Percentiles rank a stretch among this genome's conserved stretches.
Conservation (phyloP, 2,888 invertebrate genomes). For the Pseudoips prasinana region DNA sequence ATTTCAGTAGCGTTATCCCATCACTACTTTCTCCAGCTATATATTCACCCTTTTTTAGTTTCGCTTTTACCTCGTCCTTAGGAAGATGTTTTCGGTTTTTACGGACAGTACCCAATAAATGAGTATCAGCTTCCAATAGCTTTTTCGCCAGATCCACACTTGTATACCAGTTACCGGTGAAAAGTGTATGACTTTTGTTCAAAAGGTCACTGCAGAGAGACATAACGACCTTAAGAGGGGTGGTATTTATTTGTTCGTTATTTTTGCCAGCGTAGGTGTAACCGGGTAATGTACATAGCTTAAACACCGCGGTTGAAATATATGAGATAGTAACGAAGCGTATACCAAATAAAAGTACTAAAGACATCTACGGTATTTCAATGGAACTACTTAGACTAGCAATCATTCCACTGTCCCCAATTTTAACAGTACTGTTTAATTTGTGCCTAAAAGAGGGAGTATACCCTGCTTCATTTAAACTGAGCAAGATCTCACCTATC, state of each 20-base stretch:
- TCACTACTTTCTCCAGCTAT: conserved; percentile 8
- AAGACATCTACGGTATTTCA: too few relatives aligned
- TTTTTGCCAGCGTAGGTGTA: conserved; percentile 14
- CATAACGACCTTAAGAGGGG: conserved; percentile 5
- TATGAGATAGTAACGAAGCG: too few relatives aligned
- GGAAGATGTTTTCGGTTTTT: conserved; percentile 16
- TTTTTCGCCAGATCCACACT: conserved; percentile 11
- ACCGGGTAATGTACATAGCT: conserved; percentile 14
- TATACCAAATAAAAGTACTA: too few relatives aligned
- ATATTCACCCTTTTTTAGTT: conserved; percentile 16
- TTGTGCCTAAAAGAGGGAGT: too few relatives aligned
- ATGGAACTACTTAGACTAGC: too few relatives aligned
- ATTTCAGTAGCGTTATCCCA: conserved; percentile 13
- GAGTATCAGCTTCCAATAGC: conserved; percentile 10
- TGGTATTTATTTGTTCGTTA: conserved; percentile 3
- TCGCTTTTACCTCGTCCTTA: conserved; percentile 15
- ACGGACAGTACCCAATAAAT: conserved; percentile 16
- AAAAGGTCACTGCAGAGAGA: conserved; percentile 7
- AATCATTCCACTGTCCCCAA: too few relatives aligned
- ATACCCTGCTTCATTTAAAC: too few relatives aligned
- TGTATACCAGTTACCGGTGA: conserved; percentile 17
- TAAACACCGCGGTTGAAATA: too few relatives aligned
- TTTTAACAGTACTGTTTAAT: too few relatives aligned
- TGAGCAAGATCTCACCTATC: too few relatives aligned
- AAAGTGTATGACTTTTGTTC: conserved; percentile 7